Conservation (phyloP, 2,797 vertebrate species). For the Microctenopoma lineatum region DNA sequence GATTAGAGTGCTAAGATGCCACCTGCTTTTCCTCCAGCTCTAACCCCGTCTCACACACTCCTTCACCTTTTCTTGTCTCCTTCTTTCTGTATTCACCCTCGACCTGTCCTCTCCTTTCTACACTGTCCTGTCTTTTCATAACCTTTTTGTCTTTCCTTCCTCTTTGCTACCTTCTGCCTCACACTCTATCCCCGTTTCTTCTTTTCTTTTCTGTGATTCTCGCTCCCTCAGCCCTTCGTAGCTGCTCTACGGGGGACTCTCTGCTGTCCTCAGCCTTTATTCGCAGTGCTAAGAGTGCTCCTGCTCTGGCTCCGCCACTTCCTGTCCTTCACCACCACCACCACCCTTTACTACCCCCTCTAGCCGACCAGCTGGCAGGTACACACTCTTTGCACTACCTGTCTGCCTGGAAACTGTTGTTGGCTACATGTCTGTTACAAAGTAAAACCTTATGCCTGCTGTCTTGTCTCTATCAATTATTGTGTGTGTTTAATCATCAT, state of each 20-base stretch:
- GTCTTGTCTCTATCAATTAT: slow-evolving; percentile 23
- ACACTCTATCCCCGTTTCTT: slow-evolving; percentile 20
- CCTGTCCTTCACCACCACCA: slow-evolving; percentile 87
- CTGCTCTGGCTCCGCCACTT: slow-evolving; percentile 98
- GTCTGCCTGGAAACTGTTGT: slow-evolving; percentile 48
- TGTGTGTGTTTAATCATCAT: background rate
- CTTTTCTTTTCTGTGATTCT: slow-evolving; percentile 73
- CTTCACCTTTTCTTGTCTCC: slow-evolving; percentile 27
- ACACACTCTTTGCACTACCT: slow-evolving; percentile 85
- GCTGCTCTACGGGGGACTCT: slow-evolving; percentile 99
- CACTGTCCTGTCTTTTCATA: background rate
- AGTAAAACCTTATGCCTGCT: slow-evolving; percentile 22
- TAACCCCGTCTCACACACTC: slow-evolving; percentile 44
- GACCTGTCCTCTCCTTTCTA: slow-evolving; percentile 5
- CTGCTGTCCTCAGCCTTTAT: slow-evolving; percentile 99
- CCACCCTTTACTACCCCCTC: slow-evolving; percentile 99
- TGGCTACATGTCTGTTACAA: slow-evolving; percentile 10
- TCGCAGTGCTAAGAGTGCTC: slow-evolving; percentile 99
- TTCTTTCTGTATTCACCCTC: background rate
- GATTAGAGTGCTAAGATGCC: background rate
- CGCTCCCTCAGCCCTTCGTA: slow-evolving; percentile 96
- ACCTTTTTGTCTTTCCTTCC: background rate
- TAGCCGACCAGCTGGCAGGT: slow-evolving; percentile 99
- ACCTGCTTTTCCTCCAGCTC: slow-evolving; percentile 43
- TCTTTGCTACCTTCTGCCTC: slow-evolving; percentile 39